Base-by-base conservation (phyloP, 2,113 vertebrate genomes). In the Oryzias celebensis region DNA sequence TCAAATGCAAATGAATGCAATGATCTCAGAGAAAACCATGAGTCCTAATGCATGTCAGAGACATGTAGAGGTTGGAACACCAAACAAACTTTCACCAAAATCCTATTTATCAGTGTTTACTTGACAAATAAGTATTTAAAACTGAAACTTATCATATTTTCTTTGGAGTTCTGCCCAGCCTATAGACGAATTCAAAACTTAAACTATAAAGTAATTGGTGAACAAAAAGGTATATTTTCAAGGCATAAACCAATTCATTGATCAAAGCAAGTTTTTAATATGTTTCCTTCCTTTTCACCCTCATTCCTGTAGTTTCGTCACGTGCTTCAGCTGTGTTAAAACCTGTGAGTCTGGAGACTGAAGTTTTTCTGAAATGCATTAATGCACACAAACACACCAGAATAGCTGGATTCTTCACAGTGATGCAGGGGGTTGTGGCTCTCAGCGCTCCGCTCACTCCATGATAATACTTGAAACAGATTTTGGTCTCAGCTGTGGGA, bases 381-480 rank as follows among this genome's bases (percentile, higher is more conserved):
- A 43, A 26, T 10, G 53, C 58, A 91, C 94, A 87, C 71, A 55
- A 59, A 91, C 94, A 86, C 71, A 98, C 97, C 94, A 94, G 93
- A 81, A 94, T 93, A 81, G 94, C 90, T 0, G 96, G 94, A 82
- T 98, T 99, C 92, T 97, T 98, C 87, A 99, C 94, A 17, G 97
- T 95, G 91, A 99, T 98, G 87, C 96, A 99, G 62, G 97, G 95
- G 16, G 97, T 99, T 1, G 95, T 96, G 71, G 97, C 97, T 83
- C 97, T 89, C 78, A 98, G 89, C 49, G 95, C 96, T 80, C 97
- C 97, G 58, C 95, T 98, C 62, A 98, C 93, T 62, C 97, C 97
- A 59, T 99, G 97, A 78, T 98, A 99, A 71, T 99, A 99, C 73
- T 99, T 99, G 77, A 99, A 99, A 79, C 95, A 98, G 87, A 99